phyloP scores from a whole-genome alignment of 1,140 invertebrate species.

The Polypedilum vanderplanki region DNA sequence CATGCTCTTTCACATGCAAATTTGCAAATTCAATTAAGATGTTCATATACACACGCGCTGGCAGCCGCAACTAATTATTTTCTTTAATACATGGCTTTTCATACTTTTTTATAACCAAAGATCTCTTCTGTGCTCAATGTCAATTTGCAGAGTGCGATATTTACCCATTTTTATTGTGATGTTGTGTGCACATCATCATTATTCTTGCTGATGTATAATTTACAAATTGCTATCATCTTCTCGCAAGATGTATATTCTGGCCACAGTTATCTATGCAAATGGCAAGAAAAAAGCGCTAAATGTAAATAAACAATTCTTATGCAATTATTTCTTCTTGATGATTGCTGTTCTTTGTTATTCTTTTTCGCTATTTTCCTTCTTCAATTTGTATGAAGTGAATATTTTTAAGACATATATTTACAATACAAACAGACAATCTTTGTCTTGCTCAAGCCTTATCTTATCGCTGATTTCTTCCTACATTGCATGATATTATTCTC shows the following conservation, averaged over 20 bases:
- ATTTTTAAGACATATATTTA: background rate
- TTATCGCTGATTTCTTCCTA: too few relatives aligned
- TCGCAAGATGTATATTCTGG: too few relatives aligned
- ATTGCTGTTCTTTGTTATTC: background rate
- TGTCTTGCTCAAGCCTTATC: too few relatives aligned
- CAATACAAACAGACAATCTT: too few relatives aligned
- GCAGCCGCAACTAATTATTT: background rate
- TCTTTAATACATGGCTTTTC: background rate
- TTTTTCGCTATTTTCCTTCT: background rate
- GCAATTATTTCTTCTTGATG: conserved; percentile 23
- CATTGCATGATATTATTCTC: background rate
- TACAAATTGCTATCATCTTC: conserved; percentile 25
- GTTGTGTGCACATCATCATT: background rate
- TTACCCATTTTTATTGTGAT: background rate
- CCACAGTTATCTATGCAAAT: background rate
- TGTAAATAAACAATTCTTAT: conserved; percentile 28
- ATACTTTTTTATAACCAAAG: background rate
- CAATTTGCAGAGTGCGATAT: conserved; percentile 17
- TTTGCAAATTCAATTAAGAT: too few relatives aligned
- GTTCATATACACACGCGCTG: background rate
- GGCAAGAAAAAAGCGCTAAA: conserved; percentile 1
- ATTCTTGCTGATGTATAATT: conserved; percentile 16
- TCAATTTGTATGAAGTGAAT: background rate
- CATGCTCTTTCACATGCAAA: too few relatives aligned
- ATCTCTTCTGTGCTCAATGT: background rate